Base-by-base conservation (phyloP, 2,888 invertebrate species). In the Camptogramma bilineatum region DNA sequence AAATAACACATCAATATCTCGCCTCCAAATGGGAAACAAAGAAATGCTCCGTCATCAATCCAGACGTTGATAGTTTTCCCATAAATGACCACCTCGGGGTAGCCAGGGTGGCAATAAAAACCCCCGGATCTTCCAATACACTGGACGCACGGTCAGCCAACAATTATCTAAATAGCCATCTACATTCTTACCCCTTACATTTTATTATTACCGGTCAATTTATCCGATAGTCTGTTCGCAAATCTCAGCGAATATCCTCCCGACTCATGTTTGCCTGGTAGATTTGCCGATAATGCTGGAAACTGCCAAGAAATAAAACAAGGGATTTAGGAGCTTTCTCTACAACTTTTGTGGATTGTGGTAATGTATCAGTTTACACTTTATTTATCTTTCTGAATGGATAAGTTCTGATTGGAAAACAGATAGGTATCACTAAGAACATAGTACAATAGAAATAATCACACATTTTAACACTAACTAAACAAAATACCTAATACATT, bases 131-230 rank as follows among this genome's bases (percentile, higher is more conserved):
- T 93, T 93, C 92, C 92, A 83, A 93, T 92, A 93, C 91, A 93
- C 89, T 91, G 85, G 77, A 74, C 76, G 78, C 87, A 87, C 88
- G 81, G 85, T 88, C 77, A 83, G 90, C 88, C 81, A 87, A 91
- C 93, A 93, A 93, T 93, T 93, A 93, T 93, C 93, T 93, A 93
- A 93, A 93, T 93, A 90, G 93, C 92, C 88, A 93, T 93, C 93
- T 93, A 89, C 91, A 91, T 93, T 93, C 91, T 91, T 92, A 92
- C 93, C 93, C 90, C 91, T 93, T 93, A 90, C 91, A 85, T 90
- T 93, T 93, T 93, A 92, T 93, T 93, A 93, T 90, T 91, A 90
- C 91, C 91, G 93, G 92, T 90, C 93, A 92, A 93, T 93, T 92
- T 93, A 90, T 90, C 90, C 86, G 85, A 87, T 79, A 73, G 79